phyloP scores from a whole-genome alignment of 2,797 vertebrate genomes.

The Nannoperca obscura region DNA sequence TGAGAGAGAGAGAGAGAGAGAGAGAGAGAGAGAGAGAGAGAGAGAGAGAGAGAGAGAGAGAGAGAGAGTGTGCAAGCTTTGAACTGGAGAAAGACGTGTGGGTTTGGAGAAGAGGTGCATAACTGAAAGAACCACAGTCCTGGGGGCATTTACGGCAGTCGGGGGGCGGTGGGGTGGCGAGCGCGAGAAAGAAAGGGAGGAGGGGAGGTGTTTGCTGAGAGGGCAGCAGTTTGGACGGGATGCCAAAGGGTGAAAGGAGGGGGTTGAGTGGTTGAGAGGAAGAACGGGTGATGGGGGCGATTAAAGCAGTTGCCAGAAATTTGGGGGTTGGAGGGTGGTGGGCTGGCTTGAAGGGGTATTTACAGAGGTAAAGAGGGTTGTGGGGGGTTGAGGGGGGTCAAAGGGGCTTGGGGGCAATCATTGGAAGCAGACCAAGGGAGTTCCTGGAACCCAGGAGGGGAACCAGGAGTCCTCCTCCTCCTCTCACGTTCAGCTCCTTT shows the following conservation, averaged over 20 bases:
- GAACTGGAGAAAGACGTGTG: conserved; percentile 57
- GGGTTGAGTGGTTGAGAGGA: conserved; percentile 61
- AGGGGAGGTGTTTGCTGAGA: conserved; percentile 73
- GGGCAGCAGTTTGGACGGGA: conserved; percentile 66
- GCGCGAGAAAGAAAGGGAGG: conserved; percentile 14
- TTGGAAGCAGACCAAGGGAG: conserved; percentile 79
- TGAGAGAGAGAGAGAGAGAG: not conserved
- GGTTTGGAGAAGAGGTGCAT: conserved; percentile 71
- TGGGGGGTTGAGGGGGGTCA: conserved; percentile 53
- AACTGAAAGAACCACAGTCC: conserved; percentile 74
- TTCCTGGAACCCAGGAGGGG: conserved; percentile 81
- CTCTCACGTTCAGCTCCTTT: conserved; percentile 41
- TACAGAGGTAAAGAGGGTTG: conserved; percentile 68
- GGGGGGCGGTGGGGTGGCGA: not conserved
- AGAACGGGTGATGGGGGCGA: conserved; percentile 70
- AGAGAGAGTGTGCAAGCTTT: conserved; percentile 48
- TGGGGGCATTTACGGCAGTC: conserved; percentile 73
- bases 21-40: conserved; percentile 27
- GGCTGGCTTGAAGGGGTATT: conserved; percentile 71
- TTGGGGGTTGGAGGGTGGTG: conserved; percentile 46
- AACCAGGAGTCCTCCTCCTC: conserved; percentile 64
- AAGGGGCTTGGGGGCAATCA: conserved; percentile 59
- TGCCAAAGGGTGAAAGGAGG: conserved; percentile 67
- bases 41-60: conserved; percentile 34
- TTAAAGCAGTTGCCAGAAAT: conserved; percentile 75